Evolutionary conservation across 2,888 invertebrate species (phyloP).

Genomic region (Rhamnusium bicolor): DNA sequence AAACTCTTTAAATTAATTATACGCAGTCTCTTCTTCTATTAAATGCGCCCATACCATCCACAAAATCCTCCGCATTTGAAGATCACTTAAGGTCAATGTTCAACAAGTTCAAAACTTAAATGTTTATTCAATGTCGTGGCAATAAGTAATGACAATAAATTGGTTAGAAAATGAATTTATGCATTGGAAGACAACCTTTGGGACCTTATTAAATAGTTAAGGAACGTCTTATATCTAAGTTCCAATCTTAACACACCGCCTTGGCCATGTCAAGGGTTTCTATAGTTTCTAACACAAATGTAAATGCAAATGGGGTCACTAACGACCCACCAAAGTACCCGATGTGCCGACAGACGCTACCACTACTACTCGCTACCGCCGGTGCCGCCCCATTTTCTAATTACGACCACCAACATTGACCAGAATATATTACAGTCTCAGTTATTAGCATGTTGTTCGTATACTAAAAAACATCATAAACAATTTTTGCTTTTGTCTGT

Average conservation of each 20-base stretch:
- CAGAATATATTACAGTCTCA: conserved; percentile 4
- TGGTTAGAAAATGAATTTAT: conserved; percentile 51
- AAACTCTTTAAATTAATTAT: no score
- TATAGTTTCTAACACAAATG: conserved; percentile 65
- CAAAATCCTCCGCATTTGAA: background rate
- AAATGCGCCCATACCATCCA: no score
- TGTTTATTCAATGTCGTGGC: background rate
- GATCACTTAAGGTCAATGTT: conserved; percentile 6
- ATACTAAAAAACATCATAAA: background rate
- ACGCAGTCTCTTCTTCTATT: no score
- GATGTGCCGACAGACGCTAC: conserved; percentile 52
- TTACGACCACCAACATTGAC: conserved; percentile 50
- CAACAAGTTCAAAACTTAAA: conserved; percentile 14
- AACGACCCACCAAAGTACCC: conserved; percentile 57
- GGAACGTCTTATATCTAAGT: conserved; percentile 63
- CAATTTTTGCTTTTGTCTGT: background rate
- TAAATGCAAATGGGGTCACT: conserved; percentile 67
- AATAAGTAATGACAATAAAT: conserved; percentile 27
- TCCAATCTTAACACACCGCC: conserved; percentile 66
- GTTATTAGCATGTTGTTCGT: background rate
- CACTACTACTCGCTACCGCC: conserved; percentile 26
- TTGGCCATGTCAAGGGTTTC: conserved; percentile 66
- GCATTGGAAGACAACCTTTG: conserved; percentile 54
- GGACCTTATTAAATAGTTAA: conserved; percentile 65
- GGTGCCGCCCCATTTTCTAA: conserved; percentile 51